phyloP scores from a whole-genome alignment of 2,113 vertebrate genomes.

The Stigmatopora nigra region DNA sequence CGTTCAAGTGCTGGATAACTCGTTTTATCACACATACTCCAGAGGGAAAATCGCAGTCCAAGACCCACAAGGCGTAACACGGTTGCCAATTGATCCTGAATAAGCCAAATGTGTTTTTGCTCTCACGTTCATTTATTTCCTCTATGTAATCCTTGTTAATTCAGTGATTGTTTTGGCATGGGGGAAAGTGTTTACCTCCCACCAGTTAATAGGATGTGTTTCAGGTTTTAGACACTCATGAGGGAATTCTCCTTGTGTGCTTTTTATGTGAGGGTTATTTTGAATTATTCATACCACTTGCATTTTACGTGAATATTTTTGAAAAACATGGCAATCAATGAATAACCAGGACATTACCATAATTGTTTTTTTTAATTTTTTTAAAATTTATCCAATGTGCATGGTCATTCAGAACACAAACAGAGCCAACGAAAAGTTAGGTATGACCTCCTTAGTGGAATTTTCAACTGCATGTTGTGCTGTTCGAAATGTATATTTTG shows the following conservation, averaged over 20 bases:
- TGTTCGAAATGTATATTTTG: neutral
- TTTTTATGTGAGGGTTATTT: slow-evolving; percentile 34
- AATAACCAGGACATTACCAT: too few relatives aligned
- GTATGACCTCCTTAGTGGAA: neutral
- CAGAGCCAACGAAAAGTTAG: neutral
- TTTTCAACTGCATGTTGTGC: neutral
- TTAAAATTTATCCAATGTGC: neutral
- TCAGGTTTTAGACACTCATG: slow-evolving; percentile 25
- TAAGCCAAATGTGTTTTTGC: slow-evolving; percentile 51
- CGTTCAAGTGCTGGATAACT: slow-evolving; percentile 65
- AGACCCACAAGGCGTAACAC: slow-evolving; percentile 56
- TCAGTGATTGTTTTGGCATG: slow-evolving; percentile 39
- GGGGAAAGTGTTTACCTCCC: slow-evolving; percentile 28
- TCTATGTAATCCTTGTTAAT: slow-evolving; percentile 40
- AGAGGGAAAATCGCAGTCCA: slow-evolving; percentile 63
- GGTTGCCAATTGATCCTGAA: slow-evolving; percentile 53
- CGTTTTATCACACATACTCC: slow-evolving; percentile 58
- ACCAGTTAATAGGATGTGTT: slow-evolving; percentile 48
- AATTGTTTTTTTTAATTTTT: neutral
- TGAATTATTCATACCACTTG: slow-evolving; percentile 34
- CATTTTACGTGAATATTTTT: slow-evolving; percentile 9
- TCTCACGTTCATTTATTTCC: slow-evolving; percentile 39
- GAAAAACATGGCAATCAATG: neutral
- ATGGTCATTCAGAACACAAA: neutral
- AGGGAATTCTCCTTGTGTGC: slow-evolving; percentile 44